These are phyloP conservation scores for Manduca sexta DNA, from an alignment of 1,140 invertebrate genomes.

Conservation along the genomic window DNA sequence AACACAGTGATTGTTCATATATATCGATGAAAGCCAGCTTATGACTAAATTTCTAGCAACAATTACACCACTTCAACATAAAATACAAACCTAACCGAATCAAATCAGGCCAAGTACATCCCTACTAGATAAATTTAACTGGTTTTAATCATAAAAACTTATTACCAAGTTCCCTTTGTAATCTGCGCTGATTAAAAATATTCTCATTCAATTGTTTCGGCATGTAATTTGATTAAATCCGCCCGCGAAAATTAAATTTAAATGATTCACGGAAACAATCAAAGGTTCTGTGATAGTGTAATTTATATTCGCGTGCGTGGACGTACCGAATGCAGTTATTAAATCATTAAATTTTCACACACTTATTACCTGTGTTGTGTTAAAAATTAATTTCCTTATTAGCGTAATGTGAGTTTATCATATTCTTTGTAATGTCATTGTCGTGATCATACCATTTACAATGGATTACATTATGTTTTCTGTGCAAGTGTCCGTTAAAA, in stretches of 20 bases:
- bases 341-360: constrained; percentile 21
- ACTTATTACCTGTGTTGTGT: constrained; percentile 12
- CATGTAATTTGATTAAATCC: constrained; percentile 9
- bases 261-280: constrained; percentile 12
- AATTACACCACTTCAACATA: no score
- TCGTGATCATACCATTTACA: no score
- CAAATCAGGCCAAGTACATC: no score
- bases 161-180: constrained; percentile 7
- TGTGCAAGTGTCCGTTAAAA: no score
- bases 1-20: no score
- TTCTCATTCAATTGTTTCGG: constrained; percentile 5
- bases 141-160: constrained; percentile 19
- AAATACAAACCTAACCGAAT: no score
- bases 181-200: constrained; percentile 12
- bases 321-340: constrained; percentile 17
- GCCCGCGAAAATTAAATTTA: constrained; percentile 10
- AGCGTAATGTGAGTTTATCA: no score
- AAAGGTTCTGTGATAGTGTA: constrained; percentile 5
- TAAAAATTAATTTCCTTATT: constrained; percentile 3
- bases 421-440: no score
- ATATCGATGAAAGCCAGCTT: no score
- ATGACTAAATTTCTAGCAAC: no score
- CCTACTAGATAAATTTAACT: background rate
- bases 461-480: no score
- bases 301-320: constrained; percentile 1